phyloP scores from a whole-genome alignment of 2,113 vertebrate genomes.

The Trematocara variabile region DNA sequence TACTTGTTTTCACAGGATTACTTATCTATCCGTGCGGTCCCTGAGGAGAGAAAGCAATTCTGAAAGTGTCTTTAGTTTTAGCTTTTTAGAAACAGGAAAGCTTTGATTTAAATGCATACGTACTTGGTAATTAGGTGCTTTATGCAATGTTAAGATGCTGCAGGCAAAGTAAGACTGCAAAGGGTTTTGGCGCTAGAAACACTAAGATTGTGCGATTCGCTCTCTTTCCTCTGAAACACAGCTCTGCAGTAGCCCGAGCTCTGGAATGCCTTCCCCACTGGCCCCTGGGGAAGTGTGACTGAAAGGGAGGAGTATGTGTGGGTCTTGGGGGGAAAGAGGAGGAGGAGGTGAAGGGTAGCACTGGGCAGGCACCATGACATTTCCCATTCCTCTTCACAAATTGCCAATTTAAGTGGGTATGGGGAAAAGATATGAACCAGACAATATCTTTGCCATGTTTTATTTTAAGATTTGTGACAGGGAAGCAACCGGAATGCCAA shows the following conservation, averaged over 20 bases:
- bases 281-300: conserved; percentile 56
- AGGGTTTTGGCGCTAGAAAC: conserved; percentile 6
- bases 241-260: conserved; percentile 45
- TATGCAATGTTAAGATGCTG: conserved; percentile 21
- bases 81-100: not conserved
- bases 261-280: conserved; percentile 60
- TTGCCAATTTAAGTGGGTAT: conserved; percentile 50
- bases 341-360: not conserved
- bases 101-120: conserved; percentile 10
- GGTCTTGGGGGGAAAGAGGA: conserved; percentile 3
- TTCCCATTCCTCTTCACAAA: conserved; percentile 69
- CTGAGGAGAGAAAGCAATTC: conserved; percentile 9
- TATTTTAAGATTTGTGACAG: conserved; percentile 23
- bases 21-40: conserved; percentile 32
- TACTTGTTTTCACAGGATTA: conserved; percentile 4
- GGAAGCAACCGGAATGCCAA: not conserved
- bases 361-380: conserved; percentile 51
- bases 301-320: conserved; percentile 41
- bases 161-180: not conserved
- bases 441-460: conserved; percentile 26
- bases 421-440: conserved; percentile 30
- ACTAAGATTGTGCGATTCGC: not conserved
- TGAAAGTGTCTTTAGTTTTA: conserved; percentile 13
- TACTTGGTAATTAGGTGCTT: conserved; percentile 32
- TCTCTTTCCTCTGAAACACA: conserved; percentile 13